Percentiles rank a stretch among this genome's conserved stretches.
These are phyloP conservation scores for Hypocryptadius cinnamomeus DNA, from an alignment of 2,113 vertebrate species.

Conservation along the genomic window DNA sequence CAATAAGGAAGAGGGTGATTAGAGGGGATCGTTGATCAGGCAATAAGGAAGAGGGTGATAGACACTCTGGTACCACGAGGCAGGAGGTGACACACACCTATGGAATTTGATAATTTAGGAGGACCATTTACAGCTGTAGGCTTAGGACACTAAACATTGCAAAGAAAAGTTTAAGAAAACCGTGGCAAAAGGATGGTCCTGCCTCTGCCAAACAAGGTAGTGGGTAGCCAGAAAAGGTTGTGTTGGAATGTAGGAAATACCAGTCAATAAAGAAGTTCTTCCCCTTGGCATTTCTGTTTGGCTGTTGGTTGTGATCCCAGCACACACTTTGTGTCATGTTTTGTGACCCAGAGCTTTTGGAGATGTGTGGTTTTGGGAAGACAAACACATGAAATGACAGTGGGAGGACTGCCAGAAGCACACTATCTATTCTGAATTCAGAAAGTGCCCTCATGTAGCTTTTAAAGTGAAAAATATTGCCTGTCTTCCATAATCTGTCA, in stretches of 20 bases:
- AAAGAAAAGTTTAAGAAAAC: neutral
- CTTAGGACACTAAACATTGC: neutral
- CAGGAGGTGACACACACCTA: neutral
- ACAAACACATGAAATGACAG: neutral
- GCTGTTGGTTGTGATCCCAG: neutral
- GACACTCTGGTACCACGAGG: neutral
- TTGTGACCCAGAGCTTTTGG: neutral
- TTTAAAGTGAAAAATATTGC: neutral
- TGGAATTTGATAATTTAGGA: conserved; percentile 23
- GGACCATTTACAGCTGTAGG: neutral
- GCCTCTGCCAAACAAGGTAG: neutral
- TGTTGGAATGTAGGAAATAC: neutral
- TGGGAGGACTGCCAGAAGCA: neutral
- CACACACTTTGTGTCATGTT: neutral
- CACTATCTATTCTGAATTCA: neutral
- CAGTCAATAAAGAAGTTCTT: neutral
- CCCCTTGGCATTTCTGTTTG: neutral
- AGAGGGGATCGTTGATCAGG: neutral
- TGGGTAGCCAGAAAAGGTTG: neutral
- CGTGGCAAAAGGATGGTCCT: neutral
- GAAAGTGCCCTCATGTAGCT: neutral
- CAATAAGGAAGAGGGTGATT: conserved; percentile 19
- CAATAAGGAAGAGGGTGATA: conserved; percentile 31
- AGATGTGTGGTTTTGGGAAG: neutral
- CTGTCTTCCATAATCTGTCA: neutral